phyloP scores from a whole-genome alignment of 2,888 invertebrate species.

The Meiosimyza decipiens region DNA sequence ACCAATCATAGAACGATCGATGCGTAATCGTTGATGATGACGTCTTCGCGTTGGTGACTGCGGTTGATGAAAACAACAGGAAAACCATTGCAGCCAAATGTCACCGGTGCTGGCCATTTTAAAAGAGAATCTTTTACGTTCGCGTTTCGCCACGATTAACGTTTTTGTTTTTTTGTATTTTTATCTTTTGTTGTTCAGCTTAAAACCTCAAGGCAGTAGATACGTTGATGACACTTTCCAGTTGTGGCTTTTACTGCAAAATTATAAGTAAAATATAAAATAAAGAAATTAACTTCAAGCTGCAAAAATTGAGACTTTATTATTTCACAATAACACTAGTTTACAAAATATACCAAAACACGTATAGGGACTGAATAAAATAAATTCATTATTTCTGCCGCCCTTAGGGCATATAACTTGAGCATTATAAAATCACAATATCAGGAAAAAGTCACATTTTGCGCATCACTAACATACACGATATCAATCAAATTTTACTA shows the following conservation, averaged over 20 bases:
- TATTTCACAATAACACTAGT: no score
- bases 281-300: not conserved
- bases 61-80: slow-evolving; percentile 87
- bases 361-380: no score
- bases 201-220: not conserved
- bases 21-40: slow-evolving; percentile 76
- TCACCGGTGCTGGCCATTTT: slow-evolving; percentile 81
- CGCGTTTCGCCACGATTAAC: slow-evolving; percentile 39
- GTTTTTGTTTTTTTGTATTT: not conserved
- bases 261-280: slow-evolving; percentile 1
- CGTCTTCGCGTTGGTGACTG: slow-evolving; percentile 79
- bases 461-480: no score
- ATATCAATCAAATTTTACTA: no score
- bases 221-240: slow-evolving; percentile 30
- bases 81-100: slow-evolving; percentile 92
- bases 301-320: not conserved
- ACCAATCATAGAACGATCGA: slow-evolving; percentile 95
- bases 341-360: no score
- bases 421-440: no score
- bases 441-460: no score
- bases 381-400: no score
- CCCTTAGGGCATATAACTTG: no score
- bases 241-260: slow-evolving; percentile 27
- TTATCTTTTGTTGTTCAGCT: not conserved
- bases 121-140: slow-evolving; percentile 42